These are phyloP conservation scores for Smutsia gigantea DNA, from an alignment of 2,797 vertebrate genomes.

Conservation along the genomic window DNA sequence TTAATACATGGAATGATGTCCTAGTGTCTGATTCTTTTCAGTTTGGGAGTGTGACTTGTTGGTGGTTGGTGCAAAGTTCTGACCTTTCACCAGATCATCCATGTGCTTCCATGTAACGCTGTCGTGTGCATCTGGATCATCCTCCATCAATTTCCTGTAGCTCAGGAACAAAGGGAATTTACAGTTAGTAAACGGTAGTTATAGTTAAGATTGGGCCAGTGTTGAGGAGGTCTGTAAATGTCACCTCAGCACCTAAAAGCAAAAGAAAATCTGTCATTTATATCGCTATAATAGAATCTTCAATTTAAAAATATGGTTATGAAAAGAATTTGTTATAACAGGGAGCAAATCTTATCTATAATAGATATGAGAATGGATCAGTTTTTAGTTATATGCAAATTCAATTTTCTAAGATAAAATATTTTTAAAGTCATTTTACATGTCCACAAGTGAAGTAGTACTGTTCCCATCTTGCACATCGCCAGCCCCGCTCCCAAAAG, in stretches of 20 bases:
- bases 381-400: slow-evolving; percentile 1
- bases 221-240: background rate
- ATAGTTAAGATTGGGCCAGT: background rate
- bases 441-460: background rate
- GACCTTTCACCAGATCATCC: background rate
- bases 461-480: background rate
- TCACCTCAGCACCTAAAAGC: slow-evolving; percentile 12
- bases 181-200: background rate
- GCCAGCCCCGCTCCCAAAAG: background rate
- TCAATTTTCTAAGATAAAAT: slow-evolving; percentile 40
- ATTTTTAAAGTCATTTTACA: background rate
- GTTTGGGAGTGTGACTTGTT: background rate
- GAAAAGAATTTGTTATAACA: slow-evolving; percentile 41
- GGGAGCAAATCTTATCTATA: background rate
- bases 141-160: background rate
- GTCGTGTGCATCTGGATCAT: background rate
- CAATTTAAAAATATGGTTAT: background rate
- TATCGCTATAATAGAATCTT: background rate
- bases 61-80: background rate
- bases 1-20: background rate
- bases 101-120: background rate
- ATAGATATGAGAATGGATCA: background rate
- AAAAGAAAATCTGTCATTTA: slow-evolving; percentile 8
- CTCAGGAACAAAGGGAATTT: slow-evolving; percentile 13
- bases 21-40: background rate